Base-by-base conservation (phyloP, 1,140 invertebrate species). In the Drosophila seguyi region DNA sequence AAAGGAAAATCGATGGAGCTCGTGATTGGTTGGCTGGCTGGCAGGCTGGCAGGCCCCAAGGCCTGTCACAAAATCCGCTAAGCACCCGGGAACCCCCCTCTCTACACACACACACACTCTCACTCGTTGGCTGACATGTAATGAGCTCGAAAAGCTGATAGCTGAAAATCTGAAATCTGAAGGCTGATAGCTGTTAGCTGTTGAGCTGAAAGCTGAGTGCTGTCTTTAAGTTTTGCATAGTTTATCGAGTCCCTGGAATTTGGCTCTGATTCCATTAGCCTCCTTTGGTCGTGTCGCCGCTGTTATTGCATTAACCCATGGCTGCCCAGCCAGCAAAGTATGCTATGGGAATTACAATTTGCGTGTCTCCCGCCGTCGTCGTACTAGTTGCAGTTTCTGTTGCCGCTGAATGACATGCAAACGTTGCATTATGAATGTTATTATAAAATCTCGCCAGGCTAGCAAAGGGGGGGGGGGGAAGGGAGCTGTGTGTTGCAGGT, bases 381-480 rank as follows among this genome's bases (percentile, higher is more conserved):
- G 42, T 25, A 25, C 25, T 45, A 57, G 55, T 67, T 67, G 58
- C 41, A 41, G 53, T 55, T 59, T 41, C 38, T 53, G 29, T 36
- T 61, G 72, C 78, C 52, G 73, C 61, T 73, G 56, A 85, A 81
- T 90, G 85, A 90, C 85, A 90, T 90, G 85, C 85, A 79, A 90
- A 81, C 85, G 85, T 79, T 90, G 78, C 85, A 90, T 90, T 90
- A 90, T 85, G 71, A 85, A 90, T 90, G 85, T 90, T 90, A 90
- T 90, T 90, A 90, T 90, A 75, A 85, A 90, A 90, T 90, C 84
- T 84, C 73, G 76, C 76, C 77, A 66, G 62, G 75, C 41, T 67
- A 38, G 29, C 8, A 16, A 25, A 20, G n/a, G n/a, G 5, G 25
- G 5, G 38, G 25, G 8, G 13, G 11, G n/a, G 31, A 1, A 36